Conservation (phyloP, 2,888 invertebrate genomes). For the Aproaerema taeniolella region DNA sequence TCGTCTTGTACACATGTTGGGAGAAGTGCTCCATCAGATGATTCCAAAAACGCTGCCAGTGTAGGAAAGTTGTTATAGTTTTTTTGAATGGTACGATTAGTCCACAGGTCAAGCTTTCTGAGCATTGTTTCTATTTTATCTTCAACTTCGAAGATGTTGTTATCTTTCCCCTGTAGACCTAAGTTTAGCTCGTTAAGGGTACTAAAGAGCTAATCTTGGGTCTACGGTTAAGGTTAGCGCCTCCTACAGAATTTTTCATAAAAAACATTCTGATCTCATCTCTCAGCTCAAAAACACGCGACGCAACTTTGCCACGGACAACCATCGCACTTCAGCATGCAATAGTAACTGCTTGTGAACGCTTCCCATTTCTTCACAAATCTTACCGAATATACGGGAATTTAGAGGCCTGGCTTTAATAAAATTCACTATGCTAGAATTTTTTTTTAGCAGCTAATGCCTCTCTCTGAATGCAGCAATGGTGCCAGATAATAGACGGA, state of each 20-base stretch:
- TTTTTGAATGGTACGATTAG: slow-evolving; percentile 9
- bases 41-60: slow-evolving; percentile 4
- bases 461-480: slow-evolving; percentile 7
- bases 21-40: neutral
- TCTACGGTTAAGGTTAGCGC: too few species aligned
- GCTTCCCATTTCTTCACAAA: too few species aligned
- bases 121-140: slow-evolving; percentile 10
- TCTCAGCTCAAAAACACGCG: neutral
- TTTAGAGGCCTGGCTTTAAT: too few species aligned
- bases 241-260: neutral
- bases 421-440: too few species aligned
- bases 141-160: slow-evolving; percentile 20
- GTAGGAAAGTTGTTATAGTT: slow-evolving; percentile 9
- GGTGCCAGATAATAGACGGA: slow-evolving; percentile 8
- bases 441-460: slow-evolving; percentile 9
- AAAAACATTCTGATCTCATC: neutral
- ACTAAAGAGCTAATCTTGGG: too few species aligned
- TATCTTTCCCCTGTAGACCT: slow-evolving; percentile 15
- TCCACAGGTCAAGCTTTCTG: slow-evolving; percentile 9
- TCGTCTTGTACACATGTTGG: neutral
- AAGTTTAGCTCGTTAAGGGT: slow-evolving; percentile 3
- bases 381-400: too few species aligned
- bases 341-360: too few species aligned
- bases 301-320: too few species aligned
- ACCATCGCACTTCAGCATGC: too few species aligned